Evolutionary conservation across 2,888 invertebrate genomes (phyloP).

Genomic region (Boloria euphrosyne): DNA sequence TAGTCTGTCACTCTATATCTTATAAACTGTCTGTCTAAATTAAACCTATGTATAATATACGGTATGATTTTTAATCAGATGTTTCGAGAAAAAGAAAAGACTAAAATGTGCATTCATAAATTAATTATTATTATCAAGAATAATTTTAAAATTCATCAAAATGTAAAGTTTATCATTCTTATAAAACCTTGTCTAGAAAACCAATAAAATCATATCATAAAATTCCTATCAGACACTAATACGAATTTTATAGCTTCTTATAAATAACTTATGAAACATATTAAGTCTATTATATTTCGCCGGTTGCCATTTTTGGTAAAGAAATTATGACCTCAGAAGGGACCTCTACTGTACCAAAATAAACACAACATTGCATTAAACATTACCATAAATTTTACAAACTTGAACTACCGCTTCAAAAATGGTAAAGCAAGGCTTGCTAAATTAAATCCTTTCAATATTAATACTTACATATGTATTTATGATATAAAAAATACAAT

Average conservation of each 20-base stretch:
- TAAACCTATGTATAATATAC: no score
- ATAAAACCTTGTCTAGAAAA: not conserved
- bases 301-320: not conserved
- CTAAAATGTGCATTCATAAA: no score
- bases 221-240: not conserved
- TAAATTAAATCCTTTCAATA: slow-evolving; percentile 16
- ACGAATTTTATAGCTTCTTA: not conserved
- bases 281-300: not conserved
- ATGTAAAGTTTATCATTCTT: no score
- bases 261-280: not conserved
- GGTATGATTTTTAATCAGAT: no score
- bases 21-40: no score
- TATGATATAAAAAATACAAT: not conserved
- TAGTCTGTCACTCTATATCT: no score
- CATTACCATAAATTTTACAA: slow-evolving; percentile 28
- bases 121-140: no score
- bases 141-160: no score
- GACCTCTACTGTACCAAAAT: slow-evolving; percentile 16
- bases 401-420: slow-evolving; percentile 12
- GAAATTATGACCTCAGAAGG: not conserved
- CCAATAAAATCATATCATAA: not conserved
- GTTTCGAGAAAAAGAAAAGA: no score
- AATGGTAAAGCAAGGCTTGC: slow-evolving; percentile 21
- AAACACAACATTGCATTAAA: slow-evolving; percentile 11
- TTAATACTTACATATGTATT: not conserved